phyloP scores from a whole-genome alignment of 2,797 vertebrate species.

The Thunnus albacares region DNA sequence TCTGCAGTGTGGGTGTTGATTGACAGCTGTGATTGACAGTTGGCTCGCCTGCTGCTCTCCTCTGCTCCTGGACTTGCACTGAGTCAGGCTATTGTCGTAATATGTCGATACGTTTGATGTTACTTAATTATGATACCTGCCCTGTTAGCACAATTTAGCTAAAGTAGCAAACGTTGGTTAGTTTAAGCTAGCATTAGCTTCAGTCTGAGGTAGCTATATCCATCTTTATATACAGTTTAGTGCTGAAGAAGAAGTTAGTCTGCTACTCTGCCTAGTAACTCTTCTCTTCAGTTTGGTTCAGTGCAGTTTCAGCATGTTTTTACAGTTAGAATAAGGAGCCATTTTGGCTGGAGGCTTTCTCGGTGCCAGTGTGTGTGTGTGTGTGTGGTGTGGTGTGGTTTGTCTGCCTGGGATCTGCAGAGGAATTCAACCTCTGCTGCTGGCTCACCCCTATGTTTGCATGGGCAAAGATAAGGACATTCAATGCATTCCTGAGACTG shows the following conservation, averaged over 20 bases:
- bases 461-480: constrained; percentile 82
- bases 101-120: no score
- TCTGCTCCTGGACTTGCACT: no score
- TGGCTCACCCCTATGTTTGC: constrained; percentile 75
- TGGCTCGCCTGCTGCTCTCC: no score
- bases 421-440: constrained; percentile 78
- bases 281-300: neutral
- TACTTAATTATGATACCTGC: no score
- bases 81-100: no score
- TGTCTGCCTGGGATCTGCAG: constrained; percentile 63
- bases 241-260: neutral
- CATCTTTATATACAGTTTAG: no score
- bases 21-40: no score
- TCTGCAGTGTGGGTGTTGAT: no score
- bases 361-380: constrained; percentile 55
- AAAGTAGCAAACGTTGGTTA: no score
- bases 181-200: no score
- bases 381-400: constrained; percentile 14
- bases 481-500: constrained; percentile 79
- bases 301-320: constrained; percentile 3
- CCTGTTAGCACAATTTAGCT: no score
- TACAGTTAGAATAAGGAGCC: constrained; percentile 30
- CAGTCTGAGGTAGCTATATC: no score
- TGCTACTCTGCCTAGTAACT: neutral
- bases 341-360: constrained; percentile 27